These are phyloP conservation scores for Drosophila macrospina DNA, from an alignment of 2,888 invertebrate genomes.

Conservation along the genomic window DNA sequence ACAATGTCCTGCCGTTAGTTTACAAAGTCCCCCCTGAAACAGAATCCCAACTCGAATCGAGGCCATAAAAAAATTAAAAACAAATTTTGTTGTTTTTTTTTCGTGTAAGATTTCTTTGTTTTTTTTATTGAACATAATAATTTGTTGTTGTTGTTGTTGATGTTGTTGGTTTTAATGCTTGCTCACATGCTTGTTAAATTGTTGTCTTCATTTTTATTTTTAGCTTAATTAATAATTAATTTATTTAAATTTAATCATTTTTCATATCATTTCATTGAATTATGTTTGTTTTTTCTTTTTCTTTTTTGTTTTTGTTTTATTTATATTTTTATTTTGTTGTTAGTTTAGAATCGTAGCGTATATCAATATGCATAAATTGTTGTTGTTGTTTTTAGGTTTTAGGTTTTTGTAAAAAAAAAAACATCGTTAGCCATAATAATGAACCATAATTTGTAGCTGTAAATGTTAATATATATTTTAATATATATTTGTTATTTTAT, in stretches of 20 bases:
- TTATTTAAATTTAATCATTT: constrained; percentile 63
- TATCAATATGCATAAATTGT: constrained; percentile 72
- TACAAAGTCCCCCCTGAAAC: too few species aligned
- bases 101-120: constrained; percentile 73
- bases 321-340: constrained; percentile 21
- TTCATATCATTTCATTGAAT: constrained; percentile 31
- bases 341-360: constrained; percentile 69
- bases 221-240: constrained; percentile 68
- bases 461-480: constrained; percentile 24
- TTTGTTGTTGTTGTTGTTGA: constrained; percentile 68
- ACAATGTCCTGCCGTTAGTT: too few species aligned
- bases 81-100: constrained; percentile 21
- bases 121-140: constrained; percentile 85
- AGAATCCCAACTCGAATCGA: neutral
- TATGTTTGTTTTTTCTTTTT: neutral
- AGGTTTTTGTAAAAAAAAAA: constrained; percentile 50
- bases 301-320: constrained; percentile 10
- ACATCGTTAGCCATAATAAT: constrained; percentile 65
- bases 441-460: constrained; percentile 63
- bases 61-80: neutral
- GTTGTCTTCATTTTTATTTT: constrained; percentile 41
- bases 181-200: constrained; percentile 68
- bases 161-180: constrained; percentile 70
- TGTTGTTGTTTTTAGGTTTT: constrained; percentile 34
- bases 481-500: constrained; percentile 5